Base-by-base conservation (phyloP, 2,797 vertebrate genomes). In the Bradypodion ventrale region DNA sequence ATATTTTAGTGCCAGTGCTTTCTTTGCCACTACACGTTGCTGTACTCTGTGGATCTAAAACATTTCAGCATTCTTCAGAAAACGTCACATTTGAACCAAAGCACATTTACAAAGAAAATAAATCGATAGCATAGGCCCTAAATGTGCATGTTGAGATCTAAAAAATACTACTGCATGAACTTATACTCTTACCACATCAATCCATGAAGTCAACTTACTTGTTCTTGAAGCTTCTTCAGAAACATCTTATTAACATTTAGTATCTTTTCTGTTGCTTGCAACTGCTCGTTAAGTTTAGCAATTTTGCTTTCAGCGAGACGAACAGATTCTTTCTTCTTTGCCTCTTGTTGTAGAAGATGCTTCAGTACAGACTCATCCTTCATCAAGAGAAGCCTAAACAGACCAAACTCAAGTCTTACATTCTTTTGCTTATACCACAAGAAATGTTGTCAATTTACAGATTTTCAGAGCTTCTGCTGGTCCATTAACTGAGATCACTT, bases 221-320 rank as follows among this genome's bases (percentile, higher is more conserved):
- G 98, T 89, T 99, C 98, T 90, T 98, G 98, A 85, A 99, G 96
- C 89, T 98, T 99, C 95, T 96, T 98, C 75, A 99, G 96, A 91
- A 99, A 97, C 0, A 96, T 95, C 83, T 90, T 96, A 94, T 98
- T 99, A 69, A 96, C 98, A 8, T 87, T 95, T 56, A 97, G 95
- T 25, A 99, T 97, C 94, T 97, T 99, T 94, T 99, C 98, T 0
- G 98, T 97, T 16, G 98, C 98, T 91, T 97, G 97, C 63, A 99
- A 96, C 92, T 99, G 98, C 88, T 99, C 98, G 23, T 96, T 96
- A 49, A 99, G 96, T 80, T 97, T 97, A 86, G 92, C 91, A 84
- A 98, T 97, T 88, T 99, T 99, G 73, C 96, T 95, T 94, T 98
- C 98, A 0, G 98, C 97, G 42, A 96, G 96, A 87, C 96, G 96